These are phyloP conservation scores for Lordiphosa andalusiaca DNA, from an alignment of 2,888 invertebrate species.

Conservation along the genomic window DNA sequence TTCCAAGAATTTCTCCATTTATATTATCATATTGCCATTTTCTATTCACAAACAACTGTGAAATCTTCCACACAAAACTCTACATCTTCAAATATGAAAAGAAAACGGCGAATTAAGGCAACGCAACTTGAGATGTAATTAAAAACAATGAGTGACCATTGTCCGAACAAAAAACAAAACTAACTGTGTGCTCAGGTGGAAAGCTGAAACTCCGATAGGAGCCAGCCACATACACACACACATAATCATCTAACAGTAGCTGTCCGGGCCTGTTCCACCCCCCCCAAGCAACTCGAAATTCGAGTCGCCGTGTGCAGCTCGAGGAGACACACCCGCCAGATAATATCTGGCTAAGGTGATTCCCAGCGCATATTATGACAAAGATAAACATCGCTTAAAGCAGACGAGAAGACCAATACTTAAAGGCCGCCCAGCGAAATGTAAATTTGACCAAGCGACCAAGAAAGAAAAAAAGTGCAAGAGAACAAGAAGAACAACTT, in stretches of 20 bases:
- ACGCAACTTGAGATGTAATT: conserved; percentile 41
- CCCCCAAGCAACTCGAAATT: conserved; percentile 28
- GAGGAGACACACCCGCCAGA: conserved; percentile 41
- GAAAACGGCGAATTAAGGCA: conserved; percentile 17
- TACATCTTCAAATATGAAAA: conserved; percentile 13
- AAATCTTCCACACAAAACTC: conserved; percentile 39
- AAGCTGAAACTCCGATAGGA: conserved; percentile 13
- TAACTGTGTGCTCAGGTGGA: conserved; percentile 28
- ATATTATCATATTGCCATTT: background rate
- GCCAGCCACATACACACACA: conserved; percentile 24
- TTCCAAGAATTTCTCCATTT: background rate
- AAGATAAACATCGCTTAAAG: conserved; percentile 72
- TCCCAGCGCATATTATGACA: conserved; percentile 76
- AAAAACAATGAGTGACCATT: conserved; percentile 68
- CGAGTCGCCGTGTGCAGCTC: conserved; percentile 28
- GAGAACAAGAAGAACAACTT: conserved; percentile 65
- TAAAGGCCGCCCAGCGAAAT: conserved; percentile 56
- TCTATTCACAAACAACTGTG: conserved; percentile 10
- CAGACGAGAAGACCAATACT: conserved; percentile 26
- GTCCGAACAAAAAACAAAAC: conserved; percentile 34
- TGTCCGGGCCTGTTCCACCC: conserved; percentile 12
- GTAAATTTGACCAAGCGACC: conserved; percentile 49
- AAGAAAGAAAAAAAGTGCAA: conserved; percentile 26
- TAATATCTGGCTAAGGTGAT: conserved; percentile 69
- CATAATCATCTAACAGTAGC: conserved; percentile 54